Conservation (phyloP, 2,797 vertebrate genomes). For the Peromyscus melanophrys region DNA sequence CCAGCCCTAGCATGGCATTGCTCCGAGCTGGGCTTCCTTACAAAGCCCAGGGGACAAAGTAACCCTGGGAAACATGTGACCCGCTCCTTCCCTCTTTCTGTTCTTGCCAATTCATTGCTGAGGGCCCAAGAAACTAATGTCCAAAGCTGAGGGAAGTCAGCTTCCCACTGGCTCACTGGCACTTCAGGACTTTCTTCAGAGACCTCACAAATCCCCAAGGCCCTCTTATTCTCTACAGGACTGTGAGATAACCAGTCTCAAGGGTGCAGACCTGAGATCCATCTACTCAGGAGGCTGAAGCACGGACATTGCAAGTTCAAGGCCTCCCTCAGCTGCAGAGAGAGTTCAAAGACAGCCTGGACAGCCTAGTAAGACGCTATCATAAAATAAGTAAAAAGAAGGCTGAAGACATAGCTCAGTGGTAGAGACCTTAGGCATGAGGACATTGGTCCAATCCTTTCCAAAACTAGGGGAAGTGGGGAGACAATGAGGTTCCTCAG, state of each 20-base stretch:
- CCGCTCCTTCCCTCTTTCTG: background rate
- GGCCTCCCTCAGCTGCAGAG: background rate
- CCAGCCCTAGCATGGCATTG: background rate
- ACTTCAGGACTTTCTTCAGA: background rate
- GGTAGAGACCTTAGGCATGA: background rate
- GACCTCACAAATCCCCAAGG: background rate
- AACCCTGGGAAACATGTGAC: background rate
- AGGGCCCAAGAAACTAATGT: background rate
- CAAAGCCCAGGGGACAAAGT: background rate
- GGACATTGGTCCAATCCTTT: background rate
- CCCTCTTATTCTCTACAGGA: background rate
- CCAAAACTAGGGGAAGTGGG: too few relatives aligned
- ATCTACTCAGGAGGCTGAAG: background rate
- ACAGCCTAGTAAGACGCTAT: background rate
- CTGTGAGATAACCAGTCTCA: background rate
- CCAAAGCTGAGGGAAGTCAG: accelerated
- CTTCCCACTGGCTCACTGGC: accelerated
- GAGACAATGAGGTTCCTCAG: background rate
- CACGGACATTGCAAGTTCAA: background rate
- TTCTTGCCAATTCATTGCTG: background rate
- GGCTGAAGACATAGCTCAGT: background rate
- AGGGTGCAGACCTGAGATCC: background rate
- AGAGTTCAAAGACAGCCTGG: background rate
- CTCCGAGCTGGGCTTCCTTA: background rate
- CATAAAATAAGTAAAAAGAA: background rate